phyloP scores from a whole-genome alignment of 2,888 invertebrate genomes.

The Automeris io region DNA sequence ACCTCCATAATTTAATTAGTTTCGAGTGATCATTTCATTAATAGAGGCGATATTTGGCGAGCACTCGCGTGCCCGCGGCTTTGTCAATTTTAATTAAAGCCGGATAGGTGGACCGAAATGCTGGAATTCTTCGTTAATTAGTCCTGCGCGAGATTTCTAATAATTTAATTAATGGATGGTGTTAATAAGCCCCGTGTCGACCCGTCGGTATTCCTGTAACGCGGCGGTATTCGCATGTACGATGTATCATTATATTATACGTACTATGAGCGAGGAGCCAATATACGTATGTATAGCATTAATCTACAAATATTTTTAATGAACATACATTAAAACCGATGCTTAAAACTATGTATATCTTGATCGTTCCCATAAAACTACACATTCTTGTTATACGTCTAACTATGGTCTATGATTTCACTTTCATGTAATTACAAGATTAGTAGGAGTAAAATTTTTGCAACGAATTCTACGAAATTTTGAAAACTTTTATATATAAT shows the following conservation, averaged over 20 bases:
- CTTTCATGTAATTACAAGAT: too few species aligned
- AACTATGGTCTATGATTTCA: too few species aligned
- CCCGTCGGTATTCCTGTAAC: constrained; percentile 59
- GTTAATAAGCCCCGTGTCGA: constrained; percentile 61
- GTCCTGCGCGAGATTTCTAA: constrained; percentile 72
- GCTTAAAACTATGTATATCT: constrained; percentile 2
- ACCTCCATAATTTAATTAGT: constrained; percentile 75
- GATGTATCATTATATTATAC: not conserved
- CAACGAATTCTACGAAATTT: too few species aligned
- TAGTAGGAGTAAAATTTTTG: too few species aligned
- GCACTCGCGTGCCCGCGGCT: constrained; percentile 60
- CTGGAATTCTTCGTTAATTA: constrained; percentile 76
- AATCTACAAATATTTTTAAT: constrained; percentile 8
- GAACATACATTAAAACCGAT: constrained; percentile 4
- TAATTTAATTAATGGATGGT: constrained; percentile 71
- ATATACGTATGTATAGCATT: constrained; percentile 24
- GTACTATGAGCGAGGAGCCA: constrained; percentile 16
- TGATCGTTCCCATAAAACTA: not conserved
- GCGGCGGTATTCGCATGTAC: constrained; percentile 46
- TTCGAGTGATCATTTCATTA: constrained; percentile 75
- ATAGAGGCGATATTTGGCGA: constrained; percentile 72
- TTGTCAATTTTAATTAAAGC: constrained; percentile 76
- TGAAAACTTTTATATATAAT: too few species aligned
- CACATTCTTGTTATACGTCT: too few species aligned
- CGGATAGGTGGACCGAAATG: constrained; percentile 73